phyloP scores from a whole-genome alignment of 2,888 invertebrate species.

The Gymnoscelis rufifasciata region DNA sequence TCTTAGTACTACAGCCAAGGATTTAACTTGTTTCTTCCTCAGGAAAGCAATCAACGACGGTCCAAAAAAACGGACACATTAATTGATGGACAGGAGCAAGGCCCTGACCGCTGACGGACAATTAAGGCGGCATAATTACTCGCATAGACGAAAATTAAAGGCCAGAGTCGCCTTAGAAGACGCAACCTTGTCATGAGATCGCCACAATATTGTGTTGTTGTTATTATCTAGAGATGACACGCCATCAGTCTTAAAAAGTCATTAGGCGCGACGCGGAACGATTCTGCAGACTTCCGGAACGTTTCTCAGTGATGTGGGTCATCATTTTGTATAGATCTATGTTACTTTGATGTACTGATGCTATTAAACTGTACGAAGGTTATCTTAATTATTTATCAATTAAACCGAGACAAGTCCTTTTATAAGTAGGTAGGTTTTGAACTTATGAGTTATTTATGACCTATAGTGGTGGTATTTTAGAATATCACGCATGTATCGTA shows the following conservation, averaged over 20 bases:
- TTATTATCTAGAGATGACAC: slow-evolving; percentile 42
- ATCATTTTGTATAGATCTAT: slow-evolving; percentile 10
- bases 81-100: slow-evolving; percentile 68
- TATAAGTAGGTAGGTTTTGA: too few relatives aligned
- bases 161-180: slow-evolving; percentile 28
- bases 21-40: slow-evolving; percentile 57
- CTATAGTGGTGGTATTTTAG: too few relatives aligned
- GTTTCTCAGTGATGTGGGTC: slow-evolving; percentile 35
- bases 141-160: slow-evolving; percentile 29
- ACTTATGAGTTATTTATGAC: too few relatives aligned
- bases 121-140: slow-evolving; percentile 44
- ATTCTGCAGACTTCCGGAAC: slow-evolving; percentile 54
- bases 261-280: slow-evolving; percentile 45
- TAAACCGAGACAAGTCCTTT: too few relatives aligned
- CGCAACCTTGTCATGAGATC: slow-evolving; percentile 39
- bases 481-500: too few relatives aligned
- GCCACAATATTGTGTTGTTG: slow-evolving; percentile 31
- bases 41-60: slow-evolving; percentile 60
- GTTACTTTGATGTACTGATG: background rate
- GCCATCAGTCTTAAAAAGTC: slow-evolving; percentile 47
- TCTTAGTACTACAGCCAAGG: slow-evolving; percentile 20
- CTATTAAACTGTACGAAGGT: background rate
- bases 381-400: background rate
- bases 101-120: slow-evolving; percentile 59
- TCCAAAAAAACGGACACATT: slow-evolving; percentile 73